phyloP scores from a whole-genome alignment of 2,113 vertebrate species.

The Hyperopisus bebe region DNA sequence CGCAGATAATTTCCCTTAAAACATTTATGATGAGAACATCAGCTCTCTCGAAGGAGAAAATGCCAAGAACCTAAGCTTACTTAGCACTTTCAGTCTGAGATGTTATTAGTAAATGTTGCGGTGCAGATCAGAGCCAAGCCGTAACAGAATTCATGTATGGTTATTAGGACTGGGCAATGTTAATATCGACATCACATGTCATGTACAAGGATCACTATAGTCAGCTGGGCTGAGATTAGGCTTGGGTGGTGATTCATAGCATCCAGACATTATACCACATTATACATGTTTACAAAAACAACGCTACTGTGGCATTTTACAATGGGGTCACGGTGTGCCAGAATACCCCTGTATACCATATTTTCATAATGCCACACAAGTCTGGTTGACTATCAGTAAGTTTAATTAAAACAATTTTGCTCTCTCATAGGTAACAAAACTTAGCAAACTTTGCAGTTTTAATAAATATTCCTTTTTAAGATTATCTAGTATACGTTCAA shows the following conservation, averaged over 20 bases:
- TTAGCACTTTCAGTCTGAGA: neutral
- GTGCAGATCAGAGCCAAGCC: neutral
- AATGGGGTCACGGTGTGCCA: neutral
- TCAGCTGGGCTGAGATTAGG: neutral
- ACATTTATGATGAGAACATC: neutral
- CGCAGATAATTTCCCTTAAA: neutral
- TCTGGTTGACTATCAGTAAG: neutral
- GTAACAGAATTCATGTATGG: neutral
- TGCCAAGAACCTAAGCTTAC: neutral
- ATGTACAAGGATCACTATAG: neutral
- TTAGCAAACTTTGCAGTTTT: neutral
- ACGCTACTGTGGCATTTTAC: neutral
- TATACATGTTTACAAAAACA: neutral
- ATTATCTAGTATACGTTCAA: neutral
- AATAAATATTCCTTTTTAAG: neutral
- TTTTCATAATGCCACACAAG: neutral
- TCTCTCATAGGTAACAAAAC: neutral
- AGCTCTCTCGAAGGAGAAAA: neutral
- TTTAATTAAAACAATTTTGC: neutral
- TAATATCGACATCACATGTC: neutral
- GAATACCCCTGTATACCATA: neutral
- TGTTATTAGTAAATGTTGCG: neutral
- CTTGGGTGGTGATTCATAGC: neutral
- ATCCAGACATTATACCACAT: neutral
- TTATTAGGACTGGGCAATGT: neutral